Base-by-base conservation (phyloP, 2,113 vertebrate genomes). In the Sinocyclocheilus rhinocerous region DNA sequence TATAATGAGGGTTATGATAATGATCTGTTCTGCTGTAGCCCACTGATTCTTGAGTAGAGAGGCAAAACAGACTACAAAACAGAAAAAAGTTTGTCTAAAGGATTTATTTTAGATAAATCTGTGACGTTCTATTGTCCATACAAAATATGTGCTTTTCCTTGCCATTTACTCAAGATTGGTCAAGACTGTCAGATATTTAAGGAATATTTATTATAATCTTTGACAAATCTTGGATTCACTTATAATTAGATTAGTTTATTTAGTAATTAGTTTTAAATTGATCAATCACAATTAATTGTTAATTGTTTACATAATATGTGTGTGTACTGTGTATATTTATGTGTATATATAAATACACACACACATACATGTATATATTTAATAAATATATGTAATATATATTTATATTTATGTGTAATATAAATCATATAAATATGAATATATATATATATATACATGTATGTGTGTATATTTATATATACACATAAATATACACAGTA, bases 21-120 rank as follows among this genome's bases (percentile, higher is more conserved):
- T 67, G 7, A 20, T 59, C 29, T 79, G 6, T 63, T 42, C 20
- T 4, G 20, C 22, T 16, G 13, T 9, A 59, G 22, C 79, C 39
- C 50, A 57, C 26, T 78, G 50, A 78, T 55, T 57, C 76, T 78
- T 78, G 52, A 78, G 26, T 20, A 57, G 26, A 57, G 52, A 78
- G 50, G 7, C n/a, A 4, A 24, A 73, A 73, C 70, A 15, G 39
- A 4, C 29, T 18, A n/a, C 70, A 42, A 12, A 42, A 72, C 36
- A 42, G 69, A 73, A 42, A 9, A 70, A 39, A 39, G 33, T 22
- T 72, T 72, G 36, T 39, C 8, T 39, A 10, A 70, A 10, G 69
- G 29, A 70, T 22, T 72, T 72, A 42, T 42, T 72, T 72, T 20
- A 11, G 4, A 4, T 45, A 6, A 20, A 4, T 73, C 20, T 73